Base-by-base conservation (phyloP, 2,888 invertebrate genomes). In the Aphidius colemani region DNA sequence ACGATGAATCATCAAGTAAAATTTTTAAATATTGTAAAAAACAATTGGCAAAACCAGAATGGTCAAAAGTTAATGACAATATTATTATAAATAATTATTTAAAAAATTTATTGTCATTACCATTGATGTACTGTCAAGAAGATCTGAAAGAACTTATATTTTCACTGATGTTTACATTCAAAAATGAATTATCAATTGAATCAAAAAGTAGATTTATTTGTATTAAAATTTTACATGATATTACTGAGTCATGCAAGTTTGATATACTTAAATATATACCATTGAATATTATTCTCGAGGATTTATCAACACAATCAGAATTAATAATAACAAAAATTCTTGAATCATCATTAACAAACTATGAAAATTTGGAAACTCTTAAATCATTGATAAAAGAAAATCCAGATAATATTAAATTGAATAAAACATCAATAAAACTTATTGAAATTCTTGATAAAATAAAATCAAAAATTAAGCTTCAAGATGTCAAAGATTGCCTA, bases 371-470 rank as follows among this genome's bases (percentile, higher is more conserved):
- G 46, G 53, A 64, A n/a, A 60, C 49, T 43, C 70, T 73, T 58
- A 69, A 74, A 55, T 55, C 43, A 51, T 74, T 66, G 7, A 57
- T 66, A 46, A 66, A 67, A 59, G 65, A 58, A 46, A 44, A 64
- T 39, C 63, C 59, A 66, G 59, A 59, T 40, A 61, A 67, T 60
- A 61, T 30, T 30, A 5, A 30, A 5, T 30, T 30, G 1, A 30
- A 67, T 61, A 46, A 66, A 11, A 61, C 58, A 30, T 59, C 62
- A n/a, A 67, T 66, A 2, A 67, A 70, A 44, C 57, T 81, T 39
- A 60, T 81, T 57, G 72, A 72, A 39, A 75, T 74, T 51, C 67
- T 78, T 9, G 76, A 78, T 7, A 71, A 64, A 48, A 57, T 74
- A 10, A 76, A 67, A 61, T 58, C 69, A 48, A 76, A 76, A 63